Base-by-base conservation (phyloP, 2,888 invertebrate genomes). In the Elgonia sp. region DNA sequence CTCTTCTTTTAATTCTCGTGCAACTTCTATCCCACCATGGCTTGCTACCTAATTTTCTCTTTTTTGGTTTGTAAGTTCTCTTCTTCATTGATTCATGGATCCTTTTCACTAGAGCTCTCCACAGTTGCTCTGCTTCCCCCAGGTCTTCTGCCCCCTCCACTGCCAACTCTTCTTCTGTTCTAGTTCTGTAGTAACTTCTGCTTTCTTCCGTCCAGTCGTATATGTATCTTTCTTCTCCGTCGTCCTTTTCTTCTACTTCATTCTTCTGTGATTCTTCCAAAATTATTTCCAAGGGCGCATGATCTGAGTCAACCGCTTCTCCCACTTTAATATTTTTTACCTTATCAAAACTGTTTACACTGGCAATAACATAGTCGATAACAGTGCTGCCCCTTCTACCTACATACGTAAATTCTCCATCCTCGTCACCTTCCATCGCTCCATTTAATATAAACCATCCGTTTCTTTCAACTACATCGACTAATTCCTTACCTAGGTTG, bases 361-460 rank as follows among this genome's bases (percentile, higher is more conserved):
- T 86, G 16, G 67, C 75, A 10, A 89, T 80, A 40, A 69, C 81
- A 16, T 89, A 87, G 20, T 90, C 90, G 18, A 90, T 86, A 7
- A 90, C 89, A 9, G 89, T 79, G 18, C 62, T 73, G 14, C 87
- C 79, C 39, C 75, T 89, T 7, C 57, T 60, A 20, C 86, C 82
- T 37, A 87, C 39, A 65, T 72, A 89, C 0, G 89, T 89, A 29
- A 20, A 86, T 55, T 89, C 86, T 10, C 90, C 89, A 18, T 85
- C 77, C 76, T 73, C 76, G 62, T 89, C 89, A 12, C 89, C 86
- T 62, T 81, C 73, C 20, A 63, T 73, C 2, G 42, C 63, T 40
- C 85, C 89, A 60, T 89, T 90, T 5, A 89, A 18, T 2, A 91
- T 87, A n/a, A 63, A n/a, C 85, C 85, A 87, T 46, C 87, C 89